These are phyloP conservation scores for Andricus quercusramuli DNA, from an alignment of 2,888 invertebrate genomes.

Conservation along the genomic window DNA sequence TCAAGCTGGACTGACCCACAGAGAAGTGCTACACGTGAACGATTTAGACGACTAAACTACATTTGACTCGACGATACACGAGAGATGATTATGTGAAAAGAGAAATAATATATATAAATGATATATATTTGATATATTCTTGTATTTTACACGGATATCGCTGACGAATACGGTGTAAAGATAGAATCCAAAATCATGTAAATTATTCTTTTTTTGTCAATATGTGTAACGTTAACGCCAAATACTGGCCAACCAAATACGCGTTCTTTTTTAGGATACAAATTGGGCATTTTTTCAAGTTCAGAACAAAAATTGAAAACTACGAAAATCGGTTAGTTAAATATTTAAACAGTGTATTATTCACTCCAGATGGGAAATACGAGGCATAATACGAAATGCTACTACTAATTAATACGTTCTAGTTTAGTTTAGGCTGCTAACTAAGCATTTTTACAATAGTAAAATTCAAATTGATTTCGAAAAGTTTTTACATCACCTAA, in stretches of 20 bases:
- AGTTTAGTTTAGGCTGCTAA: not conserved
- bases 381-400: not conserved
- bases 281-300: not conserved
- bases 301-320: not conserved
- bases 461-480: constrained; percentile 12
- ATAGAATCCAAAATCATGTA: not conserved
- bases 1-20: constrained; percentile 91
- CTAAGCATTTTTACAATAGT: constrained; percentile 1
- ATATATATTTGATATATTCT: constrained; percentile 72
- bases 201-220: constrained; percentile 6
- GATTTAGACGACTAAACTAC: constrained; percentile 88
- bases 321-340: not conserved
- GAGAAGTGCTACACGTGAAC: constrained; percentile 96
- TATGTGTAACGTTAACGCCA: not conserved
- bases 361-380: not conserved
- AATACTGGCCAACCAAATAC: constrained; percentile 11
- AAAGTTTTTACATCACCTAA: not conserved
- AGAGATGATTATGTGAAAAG: constrained; percentile 59
- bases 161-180: constrained; percentile 23
- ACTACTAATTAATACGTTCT: constrained; percentile 3
- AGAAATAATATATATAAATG: constrained; percentile 63
- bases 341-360: constrained; percentile 3
- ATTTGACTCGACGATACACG: constrained; percentile 15
- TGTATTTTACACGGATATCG: constrained; percentile 66
- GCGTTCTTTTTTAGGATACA: not conserved